These are phyloP conservation scores for Drosophila emarginata DNA, from an alignment of 2,888 invertebrate genomes.

Conservation along the genomic window DNA sequence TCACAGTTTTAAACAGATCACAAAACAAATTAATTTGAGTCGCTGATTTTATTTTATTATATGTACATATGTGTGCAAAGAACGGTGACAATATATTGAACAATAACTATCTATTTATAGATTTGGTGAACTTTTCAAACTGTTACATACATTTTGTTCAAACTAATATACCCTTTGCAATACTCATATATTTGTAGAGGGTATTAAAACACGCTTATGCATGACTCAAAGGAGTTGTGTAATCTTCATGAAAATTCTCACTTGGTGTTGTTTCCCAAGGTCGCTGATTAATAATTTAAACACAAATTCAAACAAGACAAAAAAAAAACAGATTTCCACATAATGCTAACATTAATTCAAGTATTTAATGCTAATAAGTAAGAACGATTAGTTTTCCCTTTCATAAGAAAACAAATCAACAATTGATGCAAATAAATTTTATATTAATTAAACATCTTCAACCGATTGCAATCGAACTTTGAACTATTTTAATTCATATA, in stretches of 20 bases:
- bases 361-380: not conserved
- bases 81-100: no score
- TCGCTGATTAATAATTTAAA: not conserved
- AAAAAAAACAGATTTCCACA: no score
- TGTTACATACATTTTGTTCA: not conserved
- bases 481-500: no score
- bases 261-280: not conserved
- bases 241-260: not conserved
- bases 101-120: no score
- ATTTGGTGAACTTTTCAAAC: no score
- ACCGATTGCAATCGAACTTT: no score
- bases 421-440: no score
- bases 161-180: not conserved
- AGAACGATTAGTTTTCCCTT: not conserved
- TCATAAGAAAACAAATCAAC: no score
- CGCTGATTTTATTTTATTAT: not conserved
- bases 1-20: not conserved
- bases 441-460: no score
- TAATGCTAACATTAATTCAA: not conserved
- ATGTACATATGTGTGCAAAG: no score
- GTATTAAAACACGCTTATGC: not conserved
- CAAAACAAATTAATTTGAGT: not conserved
- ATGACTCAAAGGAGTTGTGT: slow-evolving; percentile 3
- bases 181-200: no score
- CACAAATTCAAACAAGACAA: no score